Conservation (phyloP, 2,888 invertebrate genomes). For the Clistopyga incitator region DNA sequence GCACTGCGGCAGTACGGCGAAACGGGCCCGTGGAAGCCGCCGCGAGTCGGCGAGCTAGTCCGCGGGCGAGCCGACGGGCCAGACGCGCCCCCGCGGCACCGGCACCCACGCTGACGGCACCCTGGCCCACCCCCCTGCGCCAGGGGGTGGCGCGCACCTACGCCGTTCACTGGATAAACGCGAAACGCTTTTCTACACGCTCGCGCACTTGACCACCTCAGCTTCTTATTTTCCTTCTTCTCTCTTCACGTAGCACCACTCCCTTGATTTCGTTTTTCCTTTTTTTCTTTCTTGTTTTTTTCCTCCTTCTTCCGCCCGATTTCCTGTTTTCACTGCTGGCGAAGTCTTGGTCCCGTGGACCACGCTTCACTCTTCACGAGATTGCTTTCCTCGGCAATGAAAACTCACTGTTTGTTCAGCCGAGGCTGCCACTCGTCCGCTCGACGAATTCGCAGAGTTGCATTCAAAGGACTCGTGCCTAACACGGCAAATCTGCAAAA, state of each 20-base stretch:
- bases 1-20: conserved; percentile 85
- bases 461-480: conserved; percentile 40
- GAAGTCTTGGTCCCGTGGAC: conserved; percentile 38
- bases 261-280: neutral
- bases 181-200: conserved; percentile 3
- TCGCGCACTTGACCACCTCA: conserved; percentile 20
- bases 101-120: conserved; percentile 87
- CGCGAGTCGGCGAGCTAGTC: conserved; percentile 84
- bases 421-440: conserved; percentile 38
- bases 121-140: conserved; percentile 85
- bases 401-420: conserved; percentile 45
- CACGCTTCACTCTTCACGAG: conserved; percentile 25
- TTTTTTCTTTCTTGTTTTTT: neutral
- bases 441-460: conserved; percentile 41
- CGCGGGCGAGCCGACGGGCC: conserved; percentile 85
- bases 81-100: conserved; percentile 89
- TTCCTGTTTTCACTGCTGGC: conserved; percentile 21
- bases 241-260: conserved; percentile 13
- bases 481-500: conserved; percentile 47
- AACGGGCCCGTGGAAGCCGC: conserved; percentile 86
- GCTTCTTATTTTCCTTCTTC: neutral
- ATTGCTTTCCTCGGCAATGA: conserved; percentile 45
- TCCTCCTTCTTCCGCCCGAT: neutral
- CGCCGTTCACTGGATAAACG: conserved; percentile 52
- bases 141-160: conserved; percentile 85